Evolutionary conservation across 1,140 invertebrate species (phyloP).

Genomic region (Rhagoletis zephyria): DNA sequence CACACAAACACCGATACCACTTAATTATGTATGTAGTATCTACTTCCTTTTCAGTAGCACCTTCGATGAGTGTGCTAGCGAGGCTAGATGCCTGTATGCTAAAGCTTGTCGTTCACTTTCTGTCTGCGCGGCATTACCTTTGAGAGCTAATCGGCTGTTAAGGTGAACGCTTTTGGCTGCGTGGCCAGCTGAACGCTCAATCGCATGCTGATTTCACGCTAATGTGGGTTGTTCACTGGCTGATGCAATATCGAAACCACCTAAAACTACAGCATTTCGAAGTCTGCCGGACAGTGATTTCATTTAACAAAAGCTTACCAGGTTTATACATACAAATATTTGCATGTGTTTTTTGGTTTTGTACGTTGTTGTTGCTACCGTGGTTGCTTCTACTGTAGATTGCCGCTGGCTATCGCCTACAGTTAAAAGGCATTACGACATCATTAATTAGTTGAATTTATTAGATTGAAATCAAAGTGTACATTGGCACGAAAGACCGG

Average conservation of each 20-base stretch:
- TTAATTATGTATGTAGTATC: not conserved
- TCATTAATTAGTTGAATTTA: slow-evolving; percentile 73
- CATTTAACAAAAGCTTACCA: slow-evolving; percentile 14
- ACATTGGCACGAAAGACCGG: slow-evolving; percentile 36
- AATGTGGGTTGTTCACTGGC: slow-evolving; percentile 63
- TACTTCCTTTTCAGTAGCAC: not conserved
- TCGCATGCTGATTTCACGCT: slow-evolving; percentile 73
- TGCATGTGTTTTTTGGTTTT: not conserved
- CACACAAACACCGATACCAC: not conserved
- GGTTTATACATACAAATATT: not conserved
- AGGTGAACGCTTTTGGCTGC: not conserved
- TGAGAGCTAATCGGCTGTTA: slow-evolving; percentile 52
- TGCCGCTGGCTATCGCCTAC: not conserved
- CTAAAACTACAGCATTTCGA: not conserved
- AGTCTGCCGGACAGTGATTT: not conserved
- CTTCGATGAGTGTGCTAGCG: too few species aligned
- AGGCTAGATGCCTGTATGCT: too few species aligned
- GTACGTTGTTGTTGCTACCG: not conserved
- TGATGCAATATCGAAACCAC: not conserved
- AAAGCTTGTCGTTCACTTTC: not conserved
- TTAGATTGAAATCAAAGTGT: slow-evolving; percentile 67
- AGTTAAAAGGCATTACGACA: slow-evolving; percentile 55
- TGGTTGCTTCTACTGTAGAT: not conserved
- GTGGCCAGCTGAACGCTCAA: slow-evolving; percentile 66
- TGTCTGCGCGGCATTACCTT: not conserved